Percentiles rank a stretch among this genome's conserved stretches.
phyloP scores from a whole-genome alignment of 2,797 vertebrate genomes.

The Pampus argenteus region DNA sequence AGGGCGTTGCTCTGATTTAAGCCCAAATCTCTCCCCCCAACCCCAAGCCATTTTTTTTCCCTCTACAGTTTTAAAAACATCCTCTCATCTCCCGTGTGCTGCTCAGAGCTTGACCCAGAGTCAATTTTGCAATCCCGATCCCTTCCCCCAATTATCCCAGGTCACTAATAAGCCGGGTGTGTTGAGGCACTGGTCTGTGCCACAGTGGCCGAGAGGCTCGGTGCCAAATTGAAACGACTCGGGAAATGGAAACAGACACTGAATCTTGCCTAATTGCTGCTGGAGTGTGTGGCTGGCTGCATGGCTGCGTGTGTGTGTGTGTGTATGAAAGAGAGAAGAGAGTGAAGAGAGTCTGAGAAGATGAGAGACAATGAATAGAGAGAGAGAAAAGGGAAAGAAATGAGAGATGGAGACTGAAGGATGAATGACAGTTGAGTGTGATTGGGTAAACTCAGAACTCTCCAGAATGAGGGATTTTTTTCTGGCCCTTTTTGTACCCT shows the following conservation, averaged over 20 bases:
- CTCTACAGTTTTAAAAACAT: slow-evolving; percentile 66
- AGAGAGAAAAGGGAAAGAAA: slow-evolving; percentile 35
- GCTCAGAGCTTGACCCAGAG: slow-evolving; percentile 65
- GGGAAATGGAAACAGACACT: slow-evolving; percentile 68
- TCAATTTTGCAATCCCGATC: slow-evolving; percentile 57
- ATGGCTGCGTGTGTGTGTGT: slow-evolving; percentile 34
- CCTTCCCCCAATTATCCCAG: slow-evolving; percentile 79
- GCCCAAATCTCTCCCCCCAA: slow-evolving; percentile 41
- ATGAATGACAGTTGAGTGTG: slow-evolving; percentile 67
- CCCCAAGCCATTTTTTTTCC: slow-evolving; percentile 15
- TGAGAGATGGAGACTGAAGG: slow-evolving; percentile 48
- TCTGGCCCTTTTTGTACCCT: slow-evolving; percentile 51
- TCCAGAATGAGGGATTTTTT: slow-evolving; percentile 72
- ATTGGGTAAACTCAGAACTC: slow-evolving; percentile 62
- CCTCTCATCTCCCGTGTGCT: slow-evolving; percentile 56
- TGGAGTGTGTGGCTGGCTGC: slow-evolving; percentile 53
- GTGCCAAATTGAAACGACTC: slow-evolving; percentile 76
- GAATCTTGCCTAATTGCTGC: slow-evolving; percentile 77
- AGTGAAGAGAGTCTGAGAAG: slow-evolving; percentile 50
- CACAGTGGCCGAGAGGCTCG: slow-evolving; percentile 71
- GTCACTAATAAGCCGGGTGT: slow-evolving; percentile 80
- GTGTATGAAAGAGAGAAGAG: slow-evolving; percentile 13
- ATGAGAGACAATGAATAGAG: slow-evolving; percentile 61
- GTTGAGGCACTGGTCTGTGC: slow-evolving; percentile 78
- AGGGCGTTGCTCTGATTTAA: slow-evolving; percentile 60